Evolutionary conservation across 2,113 vertebrate genomes (phyloP), one percentile per base, ranked within the genome.

Genomic region (Nibea coibor): DNA sequence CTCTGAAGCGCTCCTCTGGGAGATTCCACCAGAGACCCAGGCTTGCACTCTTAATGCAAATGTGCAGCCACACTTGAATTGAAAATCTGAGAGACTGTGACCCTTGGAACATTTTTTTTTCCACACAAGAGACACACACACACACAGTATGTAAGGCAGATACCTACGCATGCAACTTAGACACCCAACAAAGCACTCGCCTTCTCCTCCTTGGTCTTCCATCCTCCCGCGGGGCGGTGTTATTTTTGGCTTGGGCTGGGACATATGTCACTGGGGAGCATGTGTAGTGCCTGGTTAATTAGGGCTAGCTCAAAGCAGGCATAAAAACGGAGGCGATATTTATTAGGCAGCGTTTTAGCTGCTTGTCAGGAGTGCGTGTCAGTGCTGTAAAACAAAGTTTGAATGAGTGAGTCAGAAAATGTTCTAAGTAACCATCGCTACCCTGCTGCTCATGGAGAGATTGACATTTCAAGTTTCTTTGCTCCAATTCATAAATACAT

Each of bases 1-100:
- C 91, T 93, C 83, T 86, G 87, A 93, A 95, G 86, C 90, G 42
- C 88, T 90, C 93, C 91, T 94, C 89, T 90, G 94, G 94, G 92
- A 93, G 75, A 85, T 78, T 74, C 75, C 87, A 64, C 65, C 35
- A 69, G 73, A 70, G 68, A 80, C 59, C 79, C 63, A 54, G 76
- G 35, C 81, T 83, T 75, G 61, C 81, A 75, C 83, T 87, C 82
- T 65, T 87, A 89, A 94, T 92, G 91, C 88, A 93, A 93, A 93
- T 90, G 65, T 72, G 69, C 83, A 78, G 61, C 61, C 59, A 70
- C 64, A 64, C 84, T 87, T 64, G 71, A 84, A 87, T 69, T 89
- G 64, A 90, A 90, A 91, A 84, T 72, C 65, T 39, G 85, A 74
- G 45, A 72, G 88, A 85, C 74, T 89, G 47, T 54, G 58, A 56